These are phyloP conservation scores for Ceyx cyanopectus DNA, from an alignment of 2,113 vertebrate species.

Conservation along the genomic window DNA sequence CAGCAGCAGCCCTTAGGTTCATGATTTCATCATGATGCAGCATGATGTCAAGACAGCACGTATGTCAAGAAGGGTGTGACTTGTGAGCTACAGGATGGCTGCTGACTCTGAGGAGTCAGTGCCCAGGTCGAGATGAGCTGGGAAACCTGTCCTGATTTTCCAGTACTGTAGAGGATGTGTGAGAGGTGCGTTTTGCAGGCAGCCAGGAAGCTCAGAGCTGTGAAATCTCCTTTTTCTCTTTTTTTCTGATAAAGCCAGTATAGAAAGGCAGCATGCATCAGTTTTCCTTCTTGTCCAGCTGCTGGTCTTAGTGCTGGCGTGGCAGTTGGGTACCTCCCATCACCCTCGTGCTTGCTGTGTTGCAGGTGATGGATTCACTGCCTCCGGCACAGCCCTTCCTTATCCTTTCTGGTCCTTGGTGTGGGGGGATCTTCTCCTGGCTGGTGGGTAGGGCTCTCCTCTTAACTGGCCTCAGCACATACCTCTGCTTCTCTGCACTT, in stretches of 20 bases:
- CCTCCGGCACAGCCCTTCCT: background rate
- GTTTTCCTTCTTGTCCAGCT: background rate
- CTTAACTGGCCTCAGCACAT: accelerated
- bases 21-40: background rate
- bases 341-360: background rate
- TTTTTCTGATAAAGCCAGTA: background rate
- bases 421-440: background rate
- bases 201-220: background rate
- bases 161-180: background rate
- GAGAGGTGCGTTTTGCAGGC: background rate
- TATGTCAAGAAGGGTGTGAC: background rate
- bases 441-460: background rate
- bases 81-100: background rate
- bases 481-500: background rate
- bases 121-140: background rate
- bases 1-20: background rate
- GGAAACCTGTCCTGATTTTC: background rate
- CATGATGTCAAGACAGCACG: background rate
- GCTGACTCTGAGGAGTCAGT: background rate
- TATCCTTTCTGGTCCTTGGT: background rate
- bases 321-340: background rate
- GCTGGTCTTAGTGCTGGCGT: background rate
- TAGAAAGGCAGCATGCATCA: background rate
- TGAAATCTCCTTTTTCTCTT: background rate
- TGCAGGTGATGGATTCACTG: background rate